A percentile compares a stretch with the other conserved stretches of the same genome.
Conservation (phyloP, 1,140 invertebrate genomes). For the Nephila pilipes region DNA sequence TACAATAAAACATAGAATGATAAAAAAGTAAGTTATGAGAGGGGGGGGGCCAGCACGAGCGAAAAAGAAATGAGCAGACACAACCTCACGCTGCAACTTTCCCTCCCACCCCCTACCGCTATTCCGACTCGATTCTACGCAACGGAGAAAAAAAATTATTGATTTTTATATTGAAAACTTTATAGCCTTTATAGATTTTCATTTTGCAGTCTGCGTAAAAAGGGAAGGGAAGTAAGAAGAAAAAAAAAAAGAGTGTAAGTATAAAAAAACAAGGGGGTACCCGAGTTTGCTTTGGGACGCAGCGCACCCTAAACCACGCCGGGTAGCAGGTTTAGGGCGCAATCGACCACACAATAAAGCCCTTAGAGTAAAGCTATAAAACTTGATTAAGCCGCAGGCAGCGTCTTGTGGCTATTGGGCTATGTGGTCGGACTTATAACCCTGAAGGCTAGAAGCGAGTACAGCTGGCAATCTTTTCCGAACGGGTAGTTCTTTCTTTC, state of each 20-base stretch:
- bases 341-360: conserved; percentile 77
- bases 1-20: conserved; percentile 73
- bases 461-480: conserved; percentile 67
- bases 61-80: conserved; percentile 73
- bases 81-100: too few species aligned
- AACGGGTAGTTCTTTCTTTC: conserved; percentile 47
- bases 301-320: conserved; percentile 3
- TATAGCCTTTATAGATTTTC: conserved; percentile 77
- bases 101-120: neutral
- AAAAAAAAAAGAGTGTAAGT: conserved; percentile 44
- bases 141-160: conserved; percentile 61
- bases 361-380: conserved; percentile 76
- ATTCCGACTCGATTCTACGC: neutral
- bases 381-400: conserved; percentile 75
- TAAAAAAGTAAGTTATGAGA: conserved; percentile 67
- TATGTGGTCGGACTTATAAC: conserved; percentile 67
- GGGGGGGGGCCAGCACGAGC: neutral
- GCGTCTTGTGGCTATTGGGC: conserved; percentile 13
- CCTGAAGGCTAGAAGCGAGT: neutral
- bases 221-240: conserved; percentile 19
- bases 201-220: conserved; percentile 76
- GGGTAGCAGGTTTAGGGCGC: conserved; percentile 73
- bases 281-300: conserved; percentile 46
- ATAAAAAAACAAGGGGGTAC: conserved; percentile 53
- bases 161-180: conserved; percentile 78